Evolutionary conservation across 1,140 invertebrate species (phyloP), one percentile per base, ranked within the genome.

Genomic region (Spodoptera frugiperda): DNA sequence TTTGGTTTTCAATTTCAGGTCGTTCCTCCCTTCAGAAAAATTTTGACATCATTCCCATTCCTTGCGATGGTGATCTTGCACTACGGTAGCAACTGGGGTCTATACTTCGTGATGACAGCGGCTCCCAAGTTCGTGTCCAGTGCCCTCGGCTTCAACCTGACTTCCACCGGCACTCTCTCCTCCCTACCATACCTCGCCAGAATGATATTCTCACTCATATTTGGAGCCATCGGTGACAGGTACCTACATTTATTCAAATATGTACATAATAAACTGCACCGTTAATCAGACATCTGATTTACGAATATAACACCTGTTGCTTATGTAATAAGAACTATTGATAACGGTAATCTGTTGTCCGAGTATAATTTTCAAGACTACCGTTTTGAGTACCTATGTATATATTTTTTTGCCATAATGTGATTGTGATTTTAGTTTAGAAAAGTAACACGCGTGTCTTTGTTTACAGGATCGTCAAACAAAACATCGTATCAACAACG

Each of bases 41-140:
- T 97, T n/a, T 82, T 95, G 0, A 95, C 95, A 0, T 97, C 96
- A 0, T 82, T 96, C 63, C 97, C 97, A 9, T 97, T 97, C 91
- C 94, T 96, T 89, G 95, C 95, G 0, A 90, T 97, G 77, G 82
- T 96, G 2, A 88, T 96, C 54, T 93, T 97, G 1, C 97, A 97
- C 82, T 96, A 96, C 84, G 96, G 96, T 9, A 97, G 96, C 81
- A 95, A 96, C 88, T 97, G 97, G 97, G 97, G 97, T 4, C 91
- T 98, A 78, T 97, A 96, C 83, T 96, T 97, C 85, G 96, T 98
- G 81, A 95, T 99, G 78, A 98, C 97, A 0, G 97, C 97, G 17
- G 96, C 98, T 1, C 98, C 98, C 0, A 98, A 97, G 76, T 99
- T 98, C 90, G 96, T 99, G 81, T 96, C 97, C 48, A 91, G 93